Percentiles rank a stretch among this genome's conserved stretches.
Conservation (phyloP, 2,113 vertebrate genomes). For the Thalassarche chlororhynchos region DNA sequence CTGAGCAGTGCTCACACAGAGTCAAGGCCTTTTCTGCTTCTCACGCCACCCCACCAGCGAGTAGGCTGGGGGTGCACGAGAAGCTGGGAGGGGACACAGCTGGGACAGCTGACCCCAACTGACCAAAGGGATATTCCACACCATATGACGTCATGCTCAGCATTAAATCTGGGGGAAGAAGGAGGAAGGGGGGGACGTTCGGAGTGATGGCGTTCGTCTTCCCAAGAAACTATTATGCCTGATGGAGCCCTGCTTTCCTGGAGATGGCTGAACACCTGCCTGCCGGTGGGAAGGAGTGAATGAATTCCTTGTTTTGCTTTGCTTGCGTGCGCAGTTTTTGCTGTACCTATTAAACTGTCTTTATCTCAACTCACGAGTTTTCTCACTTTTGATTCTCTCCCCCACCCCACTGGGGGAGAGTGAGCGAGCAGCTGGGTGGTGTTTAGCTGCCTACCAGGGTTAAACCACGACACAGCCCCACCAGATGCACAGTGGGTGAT, state of each 20-base stretch:
- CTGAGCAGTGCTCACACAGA: background rate
- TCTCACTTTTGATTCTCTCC: background rate
- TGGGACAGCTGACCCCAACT: rapidly evolving
- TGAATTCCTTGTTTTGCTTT: background rate
- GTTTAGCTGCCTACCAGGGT: background rate
- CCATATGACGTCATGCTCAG: rapidly evolving
- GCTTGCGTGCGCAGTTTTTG: rapidly evolving
- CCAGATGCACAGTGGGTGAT: background rate
- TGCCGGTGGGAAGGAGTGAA: rapidly evolving
- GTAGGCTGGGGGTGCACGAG: background rate
- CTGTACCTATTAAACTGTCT: background rate
- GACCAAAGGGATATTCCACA: background rate
- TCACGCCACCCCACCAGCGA: too few species aligned
- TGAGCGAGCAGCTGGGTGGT: background rate
- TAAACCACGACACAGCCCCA: background rate
- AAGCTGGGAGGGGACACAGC: background rate
- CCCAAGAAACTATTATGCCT: rapidly evolving
- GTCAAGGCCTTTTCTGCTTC: background rate
- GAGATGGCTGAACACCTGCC: background rate
- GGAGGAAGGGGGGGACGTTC: background rate
- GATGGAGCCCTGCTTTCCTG: background rate
- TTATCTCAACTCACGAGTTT: background rate
- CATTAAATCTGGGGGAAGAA: background rate
- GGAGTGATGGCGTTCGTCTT: rapidly evolving
- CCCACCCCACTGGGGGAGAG: background rate